A percentile compares a stretch with the other conserved stretches of the same genome.
phyloP scores from a whole-genome alignment of 1,140 invertebrate species.

The Caenorhabditis briggsae region DNA sequence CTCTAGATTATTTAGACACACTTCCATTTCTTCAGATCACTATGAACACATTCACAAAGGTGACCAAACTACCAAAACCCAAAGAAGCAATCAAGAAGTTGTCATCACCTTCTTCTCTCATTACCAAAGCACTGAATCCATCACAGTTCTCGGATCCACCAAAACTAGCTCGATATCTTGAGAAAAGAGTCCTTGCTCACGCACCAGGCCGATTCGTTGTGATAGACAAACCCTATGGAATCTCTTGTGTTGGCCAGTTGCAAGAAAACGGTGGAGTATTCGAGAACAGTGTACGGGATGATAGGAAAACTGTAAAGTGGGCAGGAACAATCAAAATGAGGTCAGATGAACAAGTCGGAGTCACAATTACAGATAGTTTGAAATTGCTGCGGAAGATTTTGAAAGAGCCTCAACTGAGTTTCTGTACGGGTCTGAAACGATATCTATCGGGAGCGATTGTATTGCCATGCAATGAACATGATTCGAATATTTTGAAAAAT shows the following conservation, averaged over 20 bases:
- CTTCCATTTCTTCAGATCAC: too few species aligned
- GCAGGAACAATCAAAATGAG: conserved; percentile 15
- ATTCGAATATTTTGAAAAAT: conserved; percentile 30
- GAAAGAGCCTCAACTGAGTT: not conserved
- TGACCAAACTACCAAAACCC: not conserved
- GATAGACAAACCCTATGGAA: conserved; percentile 30
- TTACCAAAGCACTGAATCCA: not conserved
- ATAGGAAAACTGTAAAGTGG: conserved; percentile 28
- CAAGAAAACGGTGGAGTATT: conserved; percentile 49
- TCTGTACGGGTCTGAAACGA: conserved; percentile 46
- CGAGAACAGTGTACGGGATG: conserved; percentile 29
- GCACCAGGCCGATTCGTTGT: conserved; percentile 34
- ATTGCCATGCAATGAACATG: conserved; percentile 31
- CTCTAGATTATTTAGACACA: too few species aligned
- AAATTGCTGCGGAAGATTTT: not conserved
- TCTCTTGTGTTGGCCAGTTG: conserved; percentile 39
- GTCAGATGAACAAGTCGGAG: not conserved
- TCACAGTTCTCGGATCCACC: not conserved
- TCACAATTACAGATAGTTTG: conserved; percentile 8
- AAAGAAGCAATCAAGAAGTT: too few species aligned
- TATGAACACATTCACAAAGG: not conserved
- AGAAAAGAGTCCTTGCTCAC: conserved; percentile 15
- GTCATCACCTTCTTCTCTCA: too few species aligned
- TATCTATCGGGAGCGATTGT: conserved; percentile 36
- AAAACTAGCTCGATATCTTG: conserved; percentile 14